These are phyloP conservation scores for Lasioglossum albipes DNA, from an alignment of 1,140 invertebrate species.

Conservation along the genomic window DNA sequence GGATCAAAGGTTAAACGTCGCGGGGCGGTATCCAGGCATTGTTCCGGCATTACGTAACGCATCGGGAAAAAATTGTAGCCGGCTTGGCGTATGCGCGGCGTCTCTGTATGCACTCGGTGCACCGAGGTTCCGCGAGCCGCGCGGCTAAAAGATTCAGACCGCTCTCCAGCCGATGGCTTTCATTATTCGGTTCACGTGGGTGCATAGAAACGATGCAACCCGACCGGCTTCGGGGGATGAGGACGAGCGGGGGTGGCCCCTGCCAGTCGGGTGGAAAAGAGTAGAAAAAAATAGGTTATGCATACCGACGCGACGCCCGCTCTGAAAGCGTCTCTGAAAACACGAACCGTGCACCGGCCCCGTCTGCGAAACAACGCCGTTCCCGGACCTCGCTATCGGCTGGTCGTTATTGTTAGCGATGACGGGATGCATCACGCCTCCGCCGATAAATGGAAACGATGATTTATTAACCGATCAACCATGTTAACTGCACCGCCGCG, in stretches of 20 bases:
- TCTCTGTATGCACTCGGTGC: too few species aligned
- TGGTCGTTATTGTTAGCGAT: neutral
- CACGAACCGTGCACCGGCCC: neutral
- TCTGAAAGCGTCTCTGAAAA: neutral
- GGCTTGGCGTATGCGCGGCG: too few species aligned
- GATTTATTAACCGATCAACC: neutral
- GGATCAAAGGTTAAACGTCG: neutral
- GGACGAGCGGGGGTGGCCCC: too few species aligned
- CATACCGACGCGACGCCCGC: neutral
- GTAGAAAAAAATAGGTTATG: constrained; percentile 1
- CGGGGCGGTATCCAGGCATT: neutral
- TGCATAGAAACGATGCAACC: constrained; percentile 2
- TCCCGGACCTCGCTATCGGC: neutral
- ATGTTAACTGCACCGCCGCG: neutral
- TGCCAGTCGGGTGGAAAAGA: neutral
- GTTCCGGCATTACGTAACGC: neutral
- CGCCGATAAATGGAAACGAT: neutral
- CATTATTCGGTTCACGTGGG: constrained; percentile 3
- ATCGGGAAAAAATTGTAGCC: neutral
- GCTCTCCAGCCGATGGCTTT: neutral
- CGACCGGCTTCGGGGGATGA: neutral
- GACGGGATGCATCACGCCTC: neutral
- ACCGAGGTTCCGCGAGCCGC: neutral
- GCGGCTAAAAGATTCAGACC: neutral
- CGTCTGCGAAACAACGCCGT: neutral